phyloP scores from a whole-genome alignment of 2,888 invertebrate species.

The Dynastes maya region DNA sequence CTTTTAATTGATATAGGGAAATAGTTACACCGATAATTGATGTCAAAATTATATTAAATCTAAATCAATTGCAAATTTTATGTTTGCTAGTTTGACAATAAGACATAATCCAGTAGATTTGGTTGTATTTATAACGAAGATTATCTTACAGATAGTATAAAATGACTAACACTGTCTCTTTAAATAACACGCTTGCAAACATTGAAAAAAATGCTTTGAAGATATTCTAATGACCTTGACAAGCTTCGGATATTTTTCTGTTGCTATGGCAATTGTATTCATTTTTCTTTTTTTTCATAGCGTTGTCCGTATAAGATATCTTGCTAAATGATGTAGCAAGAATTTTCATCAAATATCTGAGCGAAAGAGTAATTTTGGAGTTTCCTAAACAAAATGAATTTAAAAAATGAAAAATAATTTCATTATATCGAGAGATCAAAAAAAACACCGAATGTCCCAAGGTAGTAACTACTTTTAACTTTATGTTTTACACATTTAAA shows the following conservation, averaged over 20 bases:
- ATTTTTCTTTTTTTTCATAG: not conserved
- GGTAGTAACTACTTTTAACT: too few species aligned
- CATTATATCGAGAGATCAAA: too few species aligned
- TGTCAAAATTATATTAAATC: not conserved
- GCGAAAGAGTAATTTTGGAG: too few species aligned
- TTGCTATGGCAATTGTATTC: conserved; percentile 22
- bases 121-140: too few species aligned
- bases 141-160: not conserved
- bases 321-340: not conserved
- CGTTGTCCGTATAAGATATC: not conserved
- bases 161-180: not conserved
- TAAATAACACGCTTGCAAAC: not conserved
- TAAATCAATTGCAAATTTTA: not conserved
- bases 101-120: too few species aligned
- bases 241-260: conserved; percentile 21
- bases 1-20: not conserved
- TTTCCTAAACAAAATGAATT: too few species aligned
- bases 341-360: too few species aligned
- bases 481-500: too few species aligned
- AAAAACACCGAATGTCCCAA: too few species aligned
- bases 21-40: not conserved
- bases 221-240: conserved; percentile 21
- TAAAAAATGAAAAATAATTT: too few species aligned
- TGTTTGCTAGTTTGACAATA: not conserved
- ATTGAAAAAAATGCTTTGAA: not conserved